Conservation (phyloP, 2,888 invertebrate species). For the Ryuthela nishihirai region DNA sequence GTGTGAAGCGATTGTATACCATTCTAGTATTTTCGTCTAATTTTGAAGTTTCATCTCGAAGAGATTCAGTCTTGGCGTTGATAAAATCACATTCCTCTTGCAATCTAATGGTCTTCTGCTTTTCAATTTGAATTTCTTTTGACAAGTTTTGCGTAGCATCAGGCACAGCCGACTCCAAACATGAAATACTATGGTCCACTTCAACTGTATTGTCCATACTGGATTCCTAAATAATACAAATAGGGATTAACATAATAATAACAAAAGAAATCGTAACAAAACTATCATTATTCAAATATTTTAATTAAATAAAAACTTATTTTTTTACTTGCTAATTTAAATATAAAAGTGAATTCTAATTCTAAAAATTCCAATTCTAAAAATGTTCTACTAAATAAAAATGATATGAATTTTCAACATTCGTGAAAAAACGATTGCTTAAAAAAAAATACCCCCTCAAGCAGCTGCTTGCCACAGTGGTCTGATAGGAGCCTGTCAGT, state of each 20-base stretch:
- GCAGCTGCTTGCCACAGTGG: too few species aligned
- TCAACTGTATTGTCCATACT: too few species aligned
- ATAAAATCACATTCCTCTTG: background rate
- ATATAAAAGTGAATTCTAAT: too few species aligned
- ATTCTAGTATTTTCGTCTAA: slow-evolving; percentile 1
- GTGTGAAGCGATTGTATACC: background rate
- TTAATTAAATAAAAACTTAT: background rate
- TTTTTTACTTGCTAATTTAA: too few species aligned
- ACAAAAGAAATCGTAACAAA: background rate
- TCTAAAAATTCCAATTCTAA: too few species aligned
- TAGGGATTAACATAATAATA: too few species aligned
- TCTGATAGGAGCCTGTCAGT: too few species aligned
- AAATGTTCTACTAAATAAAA: too few species aligned
- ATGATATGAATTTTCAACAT: too few species aligned
- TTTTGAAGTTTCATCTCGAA: background rate
- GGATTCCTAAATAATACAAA: too few species aligned
- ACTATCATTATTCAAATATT: background rate
- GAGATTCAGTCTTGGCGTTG: background rate
- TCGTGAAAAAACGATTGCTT: too few species aligned
- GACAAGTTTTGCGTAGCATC: slow-evolving; percentile 1
- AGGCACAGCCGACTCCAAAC: slow-evolving; percentile 3
- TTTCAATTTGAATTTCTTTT: slow-evolving; percentile 6
- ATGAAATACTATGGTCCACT: slow-evolving; percentile 3
- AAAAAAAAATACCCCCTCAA: too few species aligned
- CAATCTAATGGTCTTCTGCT: slow-evolving; percentile 1